Base-by-base conservation (phyloP, 2,888 invertebrate species). In the Leptothorax acervorum region DNA sequence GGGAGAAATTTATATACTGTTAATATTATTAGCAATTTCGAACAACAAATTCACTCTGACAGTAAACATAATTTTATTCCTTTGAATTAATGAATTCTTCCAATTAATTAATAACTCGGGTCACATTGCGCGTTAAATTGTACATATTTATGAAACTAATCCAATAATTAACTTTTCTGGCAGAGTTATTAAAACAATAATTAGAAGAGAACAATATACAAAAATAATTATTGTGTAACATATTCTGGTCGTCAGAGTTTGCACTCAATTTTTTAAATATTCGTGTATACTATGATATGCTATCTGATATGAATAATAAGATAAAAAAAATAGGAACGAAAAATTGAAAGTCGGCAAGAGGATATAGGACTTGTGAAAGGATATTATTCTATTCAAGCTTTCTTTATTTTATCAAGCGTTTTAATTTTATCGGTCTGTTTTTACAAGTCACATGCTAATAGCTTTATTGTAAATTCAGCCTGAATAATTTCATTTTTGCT, bases 381-480 rank as follows among this genome's bases (percentile, higher is more conserved):
- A 28, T 12, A n/a, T n/a, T 55, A 42, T 28, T 42, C 8, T 53
- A 53, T 55, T 48, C 23, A 23, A 45, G n/a, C 28, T 28, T 79
- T 31, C 15, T 55, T 23, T 73, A 23, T 79, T 48, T 79, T 57
- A 23, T 57, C 57, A 68, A 42, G 11, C 23, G 12, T 73, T 79
- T 73, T 79, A 79, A 79, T 73, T 73, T 73, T 6, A 6, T 1
- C 11, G 6, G 0, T 23, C 6, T 82, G 57, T 53, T 85, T 73
- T 84, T 63, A 28, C 83, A 81, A 82, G 76, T 57, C 62, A 45
- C 63, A 75, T 62, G 45, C 83, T 87, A 85, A 89, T 83, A 68
- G 60, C 75, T 79, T 86, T 85, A 87, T 86, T 85, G 85, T 66
- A 86, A 86, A 85, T 89, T 90, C 89, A 87, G 62, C 31, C 63